phyloP scores from a whole-genome alignment of 1,140 invertebrate genomes.

The Ganaspis sp. region DNA sequence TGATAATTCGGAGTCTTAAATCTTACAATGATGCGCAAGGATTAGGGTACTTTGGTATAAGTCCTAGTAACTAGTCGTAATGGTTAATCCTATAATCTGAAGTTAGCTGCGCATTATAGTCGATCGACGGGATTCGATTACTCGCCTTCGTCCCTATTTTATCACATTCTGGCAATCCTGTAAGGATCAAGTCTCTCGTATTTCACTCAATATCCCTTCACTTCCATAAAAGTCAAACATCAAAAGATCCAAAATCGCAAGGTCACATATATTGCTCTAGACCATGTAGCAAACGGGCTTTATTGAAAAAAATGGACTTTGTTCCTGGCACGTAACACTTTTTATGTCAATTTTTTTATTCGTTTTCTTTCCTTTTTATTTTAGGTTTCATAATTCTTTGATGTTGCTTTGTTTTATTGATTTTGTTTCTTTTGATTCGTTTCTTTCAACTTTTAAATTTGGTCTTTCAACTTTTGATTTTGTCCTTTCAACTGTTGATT shows the following conservation, averaged over 20 bases:
- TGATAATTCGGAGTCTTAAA: conserved; percentile 8
- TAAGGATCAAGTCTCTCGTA: not conserved
- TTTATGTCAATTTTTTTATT: too few relatives aligned
- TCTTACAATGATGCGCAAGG: conserved; percentile 19
- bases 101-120: not conserved
- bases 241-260: not conserved
- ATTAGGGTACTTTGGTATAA: not conserved
- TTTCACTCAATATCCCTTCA: not conserved
- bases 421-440: too few relatives aligned
- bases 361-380: too few relatives aligned
- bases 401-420: too few relatives aligned
- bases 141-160: not conserved
- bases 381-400: too few relatives aligned
- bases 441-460: too few relatives aligned
- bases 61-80: conserved; percentile 7
- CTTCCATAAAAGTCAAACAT: not conserved
- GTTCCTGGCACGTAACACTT: too few relatives aligned
- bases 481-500: too few relatives aligned
- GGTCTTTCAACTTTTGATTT: too few relatives aligned
- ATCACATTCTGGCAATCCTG: not conserved
- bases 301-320: too few relatives aligned
- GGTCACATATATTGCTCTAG: too few relatives aligned
- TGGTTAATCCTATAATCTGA: conserved; percentile 9
- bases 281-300: too few relatives aligned
- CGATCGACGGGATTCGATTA: conserved; percentile 7